Evolutionary conservation across 1,140 invertebrate genomes (phyloP).

Genomic region (Papilio helenus): DNA sequence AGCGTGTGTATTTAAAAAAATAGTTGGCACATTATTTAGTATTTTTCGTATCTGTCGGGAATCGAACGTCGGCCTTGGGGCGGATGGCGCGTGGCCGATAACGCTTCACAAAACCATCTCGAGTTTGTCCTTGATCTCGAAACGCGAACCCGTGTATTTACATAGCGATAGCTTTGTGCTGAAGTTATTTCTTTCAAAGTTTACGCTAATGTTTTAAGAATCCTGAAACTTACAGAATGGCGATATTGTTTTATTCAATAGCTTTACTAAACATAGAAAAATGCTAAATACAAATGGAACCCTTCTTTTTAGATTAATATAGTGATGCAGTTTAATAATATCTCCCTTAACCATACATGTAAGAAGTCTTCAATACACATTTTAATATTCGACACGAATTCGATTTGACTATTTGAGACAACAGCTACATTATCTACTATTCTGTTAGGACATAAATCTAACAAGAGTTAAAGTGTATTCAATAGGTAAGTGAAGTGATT

Average conservation of each 20-base stretch:
- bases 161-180: background rate
- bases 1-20: background rate
- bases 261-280: too few species aligned
- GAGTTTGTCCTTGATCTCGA: slow-evolving; percentile 11
- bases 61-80: background rate
- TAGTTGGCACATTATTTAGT: background rate
- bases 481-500: background rate
- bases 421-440: background rate
- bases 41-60: background rate
- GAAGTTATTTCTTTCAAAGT: background rate
- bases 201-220: background rate
- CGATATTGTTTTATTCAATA: background rate
- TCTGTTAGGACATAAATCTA: background rate
- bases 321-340: too few species aligned
- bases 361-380: too few species aligned
- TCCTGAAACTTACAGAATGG: background rate
- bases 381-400: too few species aligned
- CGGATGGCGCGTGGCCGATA: slow-evolving; percentile 33
- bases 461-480: background rate
- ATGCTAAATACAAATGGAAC: too few species aligned
- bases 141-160: slow-evolving; percentile 2
- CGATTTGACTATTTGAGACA: too few species aligned
- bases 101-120: slow-evolving; percentile 20
- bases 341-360: too few species aligned
- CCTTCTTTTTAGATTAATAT: too few species aligned